Evolutionary conservation across 2,888 invertebrate genomes (phyloP), one percentile per base, ranked within the genome.

Genomic region (Nomada goodeniana): DNA sequence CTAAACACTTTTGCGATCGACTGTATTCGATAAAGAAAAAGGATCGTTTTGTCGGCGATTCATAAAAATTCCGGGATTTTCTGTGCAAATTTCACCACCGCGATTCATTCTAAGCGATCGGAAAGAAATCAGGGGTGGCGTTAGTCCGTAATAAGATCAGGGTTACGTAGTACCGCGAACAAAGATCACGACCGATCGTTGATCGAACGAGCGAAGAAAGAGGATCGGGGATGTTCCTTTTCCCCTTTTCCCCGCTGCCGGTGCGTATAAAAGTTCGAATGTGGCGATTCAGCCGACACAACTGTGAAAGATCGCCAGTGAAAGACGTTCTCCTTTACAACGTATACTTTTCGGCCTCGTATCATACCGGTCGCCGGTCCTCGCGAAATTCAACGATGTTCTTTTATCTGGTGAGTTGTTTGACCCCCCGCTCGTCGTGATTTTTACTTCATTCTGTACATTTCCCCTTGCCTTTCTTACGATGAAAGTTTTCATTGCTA

Each of bases 261-360:
- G 77, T 83, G 67, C 73, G 81, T 91, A 91, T 91, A 91, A 91
- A 88, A 86, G 89, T 88, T 81, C 84, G 86, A 86, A 86, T 86
- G 89, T 86, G 85, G 74, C 85, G 87, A 83, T 79, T 86, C 85
- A 65, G 70, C 88, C 86, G 88, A 84, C 90, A 90, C 74, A 89
- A 88, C 88, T 86, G 90, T 90, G 89, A 89, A 83, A 90, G 86
- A 87, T 80, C 82, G 87, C 86, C 84, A 82, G 86, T 86, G 86
- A 86, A 90, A 87, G 71, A 82, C 76, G 82, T 82, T 68, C 71
- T 75, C 71, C 52, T 67, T 70, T 57, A 42, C 84, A 81, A 86
- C 70, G 67, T 70, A 73, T 61, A 61, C 70, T 55, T 69, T 71
- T 65, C 67, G 60, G 57, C 26, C 59, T 69, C 57, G 61, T 76